These are phyloP conservation scores for Schizotus pectinicornis DNA, from an alignment of 2,888 invertebrate species.

Conservation along the genomic window DNA sequence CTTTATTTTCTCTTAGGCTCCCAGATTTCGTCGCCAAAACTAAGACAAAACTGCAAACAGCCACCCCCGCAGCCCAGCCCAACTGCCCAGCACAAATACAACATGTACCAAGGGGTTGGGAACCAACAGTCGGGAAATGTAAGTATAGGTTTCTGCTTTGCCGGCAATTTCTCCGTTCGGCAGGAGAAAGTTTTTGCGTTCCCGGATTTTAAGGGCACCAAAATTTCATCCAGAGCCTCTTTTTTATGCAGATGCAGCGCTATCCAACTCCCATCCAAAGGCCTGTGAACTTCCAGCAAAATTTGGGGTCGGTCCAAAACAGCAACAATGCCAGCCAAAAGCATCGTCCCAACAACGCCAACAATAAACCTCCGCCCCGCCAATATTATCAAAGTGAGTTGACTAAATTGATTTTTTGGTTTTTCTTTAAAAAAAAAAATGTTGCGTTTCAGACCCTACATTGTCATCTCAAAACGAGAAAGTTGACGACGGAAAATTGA, in stretches of 20 bases:
- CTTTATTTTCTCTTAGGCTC: slow-evolving; percentile 54
- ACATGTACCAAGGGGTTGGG: slow-evolving; percentile 61
- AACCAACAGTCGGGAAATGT: slow-evolving; percentile 58
- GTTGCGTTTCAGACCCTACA: slow-evolving; percentile 42
- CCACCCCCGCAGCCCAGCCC: slow-evolving; percentile 64
- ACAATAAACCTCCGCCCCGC: slow-evolving; percentile 56
- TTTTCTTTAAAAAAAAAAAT: slow-evolving; percentile 7
- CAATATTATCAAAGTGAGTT: slow-evolving; percentile 63
- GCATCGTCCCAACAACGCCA: slow-evolving; percentile 53
- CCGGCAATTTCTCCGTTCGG: no score
- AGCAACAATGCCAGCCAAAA: slow-evolving; percentile 52
- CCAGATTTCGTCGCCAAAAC: slow-evolving; percentile 66
- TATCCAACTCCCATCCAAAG: slow-evolving; percentile 64
- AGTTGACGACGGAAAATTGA: slow-evolving; percentile 52
- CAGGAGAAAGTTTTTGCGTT: no score
- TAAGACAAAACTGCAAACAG: slow-evolving; percentile 61
- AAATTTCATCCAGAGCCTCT: not conserved
- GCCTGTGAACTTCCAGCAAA: slow-evolving; percentile 61
- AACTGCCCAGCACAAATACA: slow-evolving; percentile 63
- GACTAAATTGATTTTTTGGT: not conserved
- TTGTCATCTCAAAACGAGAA: slow-evolving; percentile 53
- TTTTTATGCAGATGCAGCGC: slow-evolving; percentile 47
- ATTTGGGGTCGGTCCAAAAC: slow-evolving; percentile 55
- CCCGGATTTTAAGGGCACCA: slow-evolving; percentile 34
- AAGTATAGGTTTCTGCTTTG: slow-evolving; percentile 30